Percentiles rank a stretch among this genome's conserved stretches.
Evolutionary conservation across 2,888 invertebrate species (phyloP).

Genomic region (Cephus pygmeus): DNA sequence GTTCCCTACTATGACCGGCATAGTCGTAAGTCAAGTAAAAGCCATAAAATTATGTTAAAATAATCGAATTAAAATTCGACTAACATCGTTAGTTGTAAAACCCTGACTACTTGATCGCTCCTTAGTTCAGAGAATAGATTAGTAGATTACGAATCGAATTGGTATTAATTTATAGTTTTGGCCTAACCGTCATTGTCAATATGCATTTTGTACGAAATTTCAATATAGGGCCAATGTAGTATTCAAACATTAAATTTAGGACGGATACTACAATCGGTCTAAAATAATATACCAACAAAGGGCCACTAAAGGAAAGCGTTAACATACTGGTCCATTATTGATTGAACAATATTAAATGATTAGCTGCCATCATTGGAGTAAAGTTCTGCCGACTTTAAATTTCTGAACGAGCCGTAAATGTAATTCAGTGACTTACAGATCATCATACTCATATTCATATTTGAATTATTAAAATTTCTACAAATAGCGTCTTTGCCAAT

Average conservation of each 20-base stretch:
- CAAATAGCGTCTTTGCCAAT: too few relatives aligned
- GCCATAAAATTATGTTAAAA: too few relatives aligned
- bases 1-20: neutral
- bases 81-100: neutral
- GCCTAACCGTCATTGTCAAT: neutral
- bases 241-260: neutral
- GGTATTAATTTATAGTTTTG: neutral
- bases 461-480: neutral
- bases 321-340: neutral
- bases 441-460: too few relatives aligned
- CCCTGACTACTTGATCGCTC: too few relatives aligned
- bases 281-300: neutral
- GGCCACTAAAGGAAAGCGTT: neutral
- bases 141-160: neutral
- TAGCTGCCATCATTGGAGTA: neutral
- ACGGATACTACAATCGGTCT: neutral
- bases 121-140: neutral
- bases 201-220: neutral
- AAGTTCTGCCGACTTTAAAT: neutral
- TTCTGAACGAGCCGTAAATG: too few relatives aligned
- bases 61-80: neutral
- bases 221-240: neutral
- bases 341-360: neutral
- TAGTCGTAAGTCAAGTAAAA: neutral
- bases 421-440: too few relatives aligned